Evolutionary conservation across 2,113 vertebrate species (phyloP), one percentile per base, ranked within the genome.

Genomic region (Chascanopsetta lugubris): DNA sequence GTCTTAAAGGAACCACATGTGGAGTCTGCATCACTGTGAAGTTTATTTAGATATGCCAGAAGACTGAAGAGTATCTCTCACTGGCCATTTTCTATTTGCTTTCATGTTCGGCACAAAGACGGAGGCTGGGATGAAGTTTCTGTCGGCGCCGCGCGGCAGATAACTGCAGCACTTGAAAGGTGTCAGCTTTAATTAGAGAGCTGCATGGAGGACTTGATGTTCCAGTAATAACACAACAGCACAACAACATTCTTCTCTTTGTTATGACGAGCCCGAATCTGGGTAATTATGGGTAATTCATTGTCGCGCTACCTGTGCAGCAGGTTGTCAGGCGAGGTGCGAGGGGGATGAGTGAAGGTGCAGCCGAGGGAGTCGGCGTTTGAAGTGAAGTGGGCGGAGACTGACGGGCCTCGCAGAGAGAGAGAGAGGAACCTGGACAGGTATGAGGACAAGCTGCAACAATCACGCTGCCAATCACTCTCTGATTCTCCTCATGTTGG

Each of bases 41-140:
- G 83, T 88, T 84, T 88, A 84, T 89, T 89, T 88, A 76, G 82
- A 88, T 89, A 83, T 69, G 61, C 64, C 61, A 74, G 77, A 82
- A 83, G 66, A 72, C 66, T 84, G 71, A 80, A 83, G 80, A 70
- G 51, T 17, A 38, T 48, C 67, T 75, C 76, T 80, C 61, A 20
- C 67, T 73, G 77, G 68, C 56, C 61, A 40, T 66, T 77, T 36
- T 65, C 3, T 45, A 59, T 76, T 81, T 72, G 50, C 76, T 83
- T 86, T 76, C 21, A 80, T 80, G 55, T 65, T 61, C 32, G n/a
- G 36, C 60, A 75, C 55, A 67, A 70, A 32, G 66, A 48, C 46
- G 10, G 53, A 15, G 43, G 47, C 56, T 34, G 56, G 65, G 58
- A 48, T 60, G 11, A 66, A 76, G 61, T 74, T 77, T 68, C 57